phyloP scores from a whole-genome alignment of 2,797 vertebrate genomes.

The Malacoctenus gilli region DNA sequence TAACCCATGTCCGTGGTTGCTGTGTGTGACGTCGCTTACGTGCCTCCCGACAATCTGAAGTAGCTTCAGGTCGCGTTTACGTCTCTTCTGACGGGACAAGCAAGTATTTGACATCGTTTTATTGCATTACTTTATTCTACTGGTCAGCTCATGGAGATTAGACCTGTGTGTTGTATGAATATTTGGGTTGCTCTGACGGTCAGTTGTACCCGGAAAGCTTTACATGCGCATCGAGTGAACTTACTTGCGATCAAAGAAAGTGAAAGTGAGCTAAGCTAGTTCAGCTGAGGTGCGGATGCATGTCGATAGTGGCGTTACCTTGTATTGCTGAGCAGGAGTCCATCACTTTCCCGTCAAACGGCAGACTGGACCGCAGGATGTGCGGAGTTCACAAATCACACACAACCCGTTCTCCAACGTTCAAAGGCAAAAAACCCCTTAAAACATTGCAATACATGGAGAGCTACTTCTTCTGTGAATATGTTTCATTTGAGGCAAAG shows the following conservation, averaged over 20 bases:
- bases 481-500: background rate
- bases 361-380: background rate
- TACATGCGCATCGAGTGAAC: background rate
- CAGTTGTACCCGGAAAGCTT: background rate
- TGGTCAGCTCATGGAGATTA: no score
- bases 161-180: no score
- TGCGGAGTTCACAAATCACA: background rate
- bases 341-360: constrained; percentile 8
- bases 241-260: no score
- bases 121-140: no score
- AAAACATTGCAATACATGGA: background rate
- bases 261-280: constrained; percentile 12
- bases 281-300: no score
- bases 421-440: no score
- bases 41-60: background rate
- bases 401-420: constrained; percentile 10
- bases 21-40: background rate
- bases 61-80: no score
- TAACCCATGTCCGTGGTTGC: constrained; percentile 19
- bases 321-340: background rate
- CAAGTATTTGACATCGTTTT: no score
- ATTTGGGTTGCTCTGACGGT: background rate
- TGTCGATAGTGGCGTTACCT: constrained; percentile 36
- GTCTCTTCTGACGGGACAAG: background rate
- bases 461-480: constrained; percentile 17